Base-by-base conservation (phyloP, 2,888 invertebrate species). In the Xestia xanthographa region DNA sequence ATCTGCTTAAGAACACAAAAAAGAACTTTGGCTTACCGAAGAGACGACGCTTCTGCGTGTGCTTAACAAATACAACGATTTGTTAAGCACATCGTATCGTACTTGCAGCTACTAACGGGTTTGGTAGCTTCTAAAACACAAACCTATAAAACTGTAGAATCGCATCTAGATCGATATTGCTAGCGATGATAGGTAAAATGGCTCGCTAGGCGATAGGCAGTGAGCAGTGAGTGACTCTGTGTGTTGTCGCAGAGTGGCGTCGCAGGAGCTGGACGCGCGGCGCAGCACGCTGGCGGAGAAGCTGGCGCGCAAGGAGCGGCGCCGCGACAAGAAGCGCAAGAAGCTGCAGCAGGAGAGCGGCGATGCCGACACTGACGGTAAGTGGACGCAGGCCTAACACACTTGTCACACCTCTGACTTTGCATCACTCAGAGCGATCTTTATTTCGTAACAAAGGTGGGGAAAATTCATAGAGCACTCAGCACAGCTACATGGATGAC, bases 201-300 rank as follows among this genome's bases (percentile, higher is more conserved):
- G 60, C 22, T 22, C 38, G 26, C 26, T 56, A 17, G 56, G 22
- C 50, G 8, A 22, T 20, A 11, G 43, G 45, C 45, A 26, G 17
- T 22, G 17, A 12, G 20, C 4, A 5, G 29, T n/a, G 63, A 34
- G 38, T 75, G 66, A 66, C 6, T 2, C 43, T 20, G 29, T 63
- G 14, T 83, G 26, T 78, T 82, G 41, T 79, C 48, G 73, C 90
- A 95, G 95, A 88, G 91, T 86, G 80, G 92, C 90, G 90, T 97
- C 98, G 17, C 97, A 97, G 84, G 97, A 97, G 87, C 95, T 98
- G 90, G 98, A 97, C 90, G 97, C 97, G 93, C 97, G 97, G 69
- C 97, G 98, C 79, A 97, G 97, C 95, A 97, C 97, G 79, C 95
- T 98, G 79, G 97, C 97, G 89, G 98, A 98, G 90, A 98, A 98